phyloP scores from a whole-genome alignment of 2,888 invertebrate genomes.

The Lithosia quadra region DNA sequence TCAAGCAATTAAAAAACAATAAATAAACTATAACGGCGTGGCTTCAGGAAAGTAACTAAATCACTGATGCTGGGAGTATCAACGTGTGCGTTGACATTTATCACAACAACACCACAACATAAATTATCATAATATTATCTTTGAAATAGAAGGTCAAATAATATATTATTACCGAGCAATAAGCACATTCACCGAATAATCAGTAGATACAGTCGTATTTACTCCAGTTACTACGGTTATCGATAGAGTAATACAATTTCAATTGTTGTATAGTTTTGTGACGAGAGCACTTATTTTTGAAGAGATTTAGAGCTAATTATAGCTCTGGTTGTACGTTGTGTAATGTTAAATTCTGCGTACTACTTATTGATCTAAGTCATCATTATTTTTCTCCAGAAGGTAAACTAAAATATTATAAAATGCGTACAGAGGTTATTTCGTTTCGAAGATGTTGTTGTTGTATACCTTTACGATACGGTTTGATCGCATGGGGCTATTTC shows the following conservation, averaged over 20 bases:
- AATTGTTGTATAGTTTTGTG: neutral
- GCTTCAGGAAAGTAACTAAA: neutral
- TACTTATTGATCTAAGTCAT: too few species aligned
- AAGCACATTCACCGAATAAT: neutral
- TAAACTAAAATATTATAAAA: conserved; percentile 11
- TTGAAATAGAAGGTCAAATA: neutral
- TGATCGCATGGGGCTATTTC: conserved; percentile 40
- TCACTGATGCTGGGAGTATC: neutral
- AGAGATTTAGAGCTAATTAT: neutral
- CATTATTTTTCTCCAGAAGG: neutral
- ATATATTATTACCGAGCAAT: neutral
- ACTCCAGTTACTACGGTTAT: neutral
- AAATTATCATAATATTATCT: neutral
- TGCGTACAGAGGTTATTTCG: conserved; percentile 14
- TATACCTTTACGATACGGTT: conserved; percentile 39
- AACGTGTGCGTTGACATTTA: neutral
- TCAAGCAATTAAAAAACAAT: too few species aligned
- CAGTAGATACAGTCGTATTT: neutral
- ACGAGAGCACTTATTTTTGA: neutral
- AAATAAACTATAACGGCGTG: too few species aligned
- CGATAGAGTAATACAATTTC: neutral
- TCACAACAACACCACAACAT: neutral
- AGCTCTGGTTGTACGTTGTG: neutral
- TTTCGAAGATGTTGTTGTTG: conserved; percentile 39
- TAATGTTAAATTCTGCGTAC: too few species aligned